phyloP scores from a whole-genome alignment of 1,140 invertebrate genomes.

The Saccostrea cuccullata region DNA sequence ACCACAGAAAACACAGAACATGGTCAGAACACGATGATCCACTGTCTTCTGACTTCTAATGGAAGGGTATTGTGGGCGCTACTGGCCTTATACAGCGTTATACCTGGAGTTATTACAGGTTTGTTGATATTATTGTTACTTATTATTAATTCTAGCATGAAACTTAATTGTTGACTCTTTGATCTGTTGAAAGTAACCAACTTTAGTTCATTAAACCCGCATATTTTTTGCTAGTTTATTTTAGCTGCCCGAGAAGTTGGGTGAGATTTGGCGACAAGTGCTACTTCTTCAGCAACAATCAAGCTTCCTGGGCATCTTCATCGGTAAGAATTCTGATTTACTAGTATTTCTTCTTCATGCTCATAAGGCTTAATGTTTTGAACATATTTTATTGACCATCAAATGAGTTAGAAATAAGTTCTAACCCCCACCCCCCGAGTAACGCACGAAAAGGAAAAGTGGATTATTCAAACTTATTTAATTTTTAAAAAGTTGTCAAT shows the following conservation, averaged over 20 bases:
- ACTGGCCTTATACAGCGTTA: neutral
- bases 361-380: neutral
- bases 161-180: too few relatives aligned
- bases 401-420: too few relatives aligned
- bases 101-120: neutral
- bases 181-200: too few relatives aligned
- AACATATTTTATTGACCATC: too few relatives aligned
- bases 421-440: too few relatives aligned
- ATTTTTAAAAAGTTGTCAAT: too few relatives aligned
- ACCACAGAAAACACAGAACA: neutral
- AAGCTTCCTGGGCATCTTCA: slow-evolving; percentile 11
- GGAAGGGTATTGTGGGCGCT: neutral
- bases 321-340: neutral
- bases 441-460: too few relatives aligned
- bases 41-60: neutral
- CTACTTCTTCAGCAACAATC: neutral
- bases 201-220: too few relatives aligned
- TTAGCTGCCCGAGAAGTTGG: neutral
- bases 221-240: neutral
- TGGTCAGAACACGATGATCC: neutral
- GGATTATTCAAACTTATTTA: too few relatives aligned
- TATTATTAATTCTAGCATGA: too few relatives aligned
- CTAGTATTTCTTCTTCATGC: slow-evolving; percentile 3
- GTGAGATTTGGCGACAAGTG: neutral
- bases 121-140: neutral